Evolutionary conservation across 1,140 invertebrate species (phyloP).

Genomic region (Zaprionus inermis): DNA sequence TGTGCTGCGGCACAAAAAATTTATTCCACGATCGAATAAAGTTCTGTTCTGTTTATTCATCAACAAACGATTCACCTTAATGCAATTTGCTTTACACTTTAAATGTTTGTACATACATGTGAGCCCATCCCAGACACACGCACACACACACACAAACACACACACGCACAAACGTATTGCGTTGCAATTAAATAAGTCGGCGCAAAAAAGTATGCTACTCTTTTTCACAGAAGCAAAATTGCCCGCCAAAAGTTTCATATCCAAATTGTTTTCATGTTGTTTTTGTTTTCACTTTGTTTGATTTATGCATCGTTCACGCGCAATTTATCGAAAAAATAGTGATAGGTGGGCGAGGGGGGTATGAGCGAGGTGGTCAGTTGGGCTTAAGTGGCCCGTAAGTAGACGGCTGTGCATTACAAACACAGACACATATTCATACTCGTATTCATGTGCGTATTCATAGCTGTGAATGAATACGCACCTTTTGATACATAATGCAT

Average conservation of each 20-base stretch:
- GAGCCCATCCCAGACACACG: conserved; percentile 1
- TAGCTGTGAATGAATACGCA: too few relatives aligned
- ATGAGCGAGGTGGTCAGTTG: too few relatives aligned
- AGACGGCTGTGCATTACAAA: conserved; percentile 18
- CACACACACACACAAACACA: neutral
- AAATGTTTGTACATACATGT: conserved; percentile 10
- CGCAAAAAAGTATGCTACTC: conserved; percentile 10
- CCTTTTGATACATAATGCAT: conserved; percentile 57
- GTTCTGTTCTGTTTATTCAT: conserved; percentile 30
- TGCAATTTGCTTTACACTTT: conserved; percentile 43
- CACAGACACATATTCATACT: neutral
- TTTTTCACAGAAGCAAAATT: conserved; percentile 29
- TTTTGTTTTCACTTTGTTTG: conserved; percentile 52
- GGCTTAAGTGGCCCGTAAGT: conserved; percentile 10
- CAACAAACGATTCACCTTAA: conserved; percentile 38
- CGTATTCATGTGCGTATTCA: conserved; percentile 42
- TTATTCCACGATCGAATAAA: conserved; percentile 20
- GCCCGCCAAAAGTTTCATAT: conserved; percentile 11
- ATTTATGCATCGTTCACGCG: conserved; percentile 75
- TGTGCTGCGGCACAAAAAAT: conserved; percentile 2
- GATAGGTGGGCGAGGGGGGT: neutral
- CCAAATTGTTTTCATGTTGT: conserved; percentile 32
- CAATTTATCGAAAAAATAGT: conserved; percentile 62
- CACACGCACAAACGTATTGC: neutral
- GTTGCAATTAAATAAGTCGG: neutral